A percentile compares a stretch with the other conserved stretches of the same genome.
These are phyloP conservation scores for Conus betulinus DNA, from an alignment of 1,140 invertebrate genomes.

Conservation along the genomic window DNA sequence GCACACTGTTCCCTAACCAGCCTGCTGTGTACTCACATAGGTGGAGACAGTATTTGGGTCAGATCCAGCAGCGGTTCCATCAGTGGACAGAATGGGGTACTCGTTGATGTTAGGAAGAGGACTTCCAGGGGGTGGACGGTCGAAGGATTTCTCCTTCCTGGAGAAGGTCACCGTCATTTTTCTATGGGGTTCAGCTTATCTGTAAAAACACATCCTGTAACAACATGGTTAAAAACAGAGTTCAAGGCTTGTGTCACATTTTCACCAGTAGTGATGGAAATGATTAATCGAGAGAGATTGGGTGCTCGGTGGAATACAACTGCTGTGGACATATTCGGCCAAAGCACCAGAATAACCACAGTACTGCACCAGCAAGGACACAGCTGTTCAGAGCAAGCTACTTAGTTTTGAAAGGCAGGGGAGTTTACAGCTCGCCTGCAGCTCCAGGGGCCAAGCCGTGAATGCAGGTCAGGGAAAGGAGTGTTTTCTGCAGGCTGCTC, in stretches of 20 bases:
- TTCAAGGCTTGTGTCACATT: not conserved
- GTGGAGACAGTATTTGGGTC: constrained; percentile 44
- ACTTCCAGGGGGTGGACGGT: constrained; percentile 73
- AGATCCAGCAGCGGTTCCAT: constrained; percentile 23
- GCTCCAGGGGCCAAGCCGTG: too few species aligned
- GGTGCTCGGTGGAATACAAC: too few species aligned
- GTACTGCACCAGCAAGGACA: too few species aligned
- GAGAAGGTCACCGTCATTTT: constrained; percentile 82
- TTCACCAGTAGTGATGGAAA: not conserved
- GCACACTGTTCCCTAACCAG: too few species aligned
- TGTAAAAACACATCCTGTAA: constrained; percentile 65
- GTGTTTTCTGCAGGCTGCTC: too few species aligned
- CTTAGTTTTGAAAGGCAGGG: too few species aligned
- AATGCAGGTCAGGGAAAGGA: too few species aligned
- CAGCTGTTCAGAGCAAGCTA: too few species aligned
- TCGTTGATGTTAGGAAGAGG: constrained; percentile 84
- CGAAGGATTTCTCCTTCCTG: constrained; percentile 76
- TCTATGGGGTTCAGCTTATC: constrained; percentile 74
- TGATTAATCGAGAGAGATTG: not conserved
- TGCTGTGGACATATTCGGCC: too few species aligned
- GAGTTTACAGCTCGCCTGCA: too few species aligned
- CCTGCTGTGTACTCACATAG: not conserved
- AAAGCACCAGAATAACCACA: too few species aligned
- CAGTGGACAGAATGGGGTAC: constrained; percentile 81
- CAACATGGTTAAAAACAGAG: not conserved